Evolutionary conservation across 2,888 invertebrate genomes (phyloP).

Genomic region (Sinopyrophorus schimmeli): DNA sequence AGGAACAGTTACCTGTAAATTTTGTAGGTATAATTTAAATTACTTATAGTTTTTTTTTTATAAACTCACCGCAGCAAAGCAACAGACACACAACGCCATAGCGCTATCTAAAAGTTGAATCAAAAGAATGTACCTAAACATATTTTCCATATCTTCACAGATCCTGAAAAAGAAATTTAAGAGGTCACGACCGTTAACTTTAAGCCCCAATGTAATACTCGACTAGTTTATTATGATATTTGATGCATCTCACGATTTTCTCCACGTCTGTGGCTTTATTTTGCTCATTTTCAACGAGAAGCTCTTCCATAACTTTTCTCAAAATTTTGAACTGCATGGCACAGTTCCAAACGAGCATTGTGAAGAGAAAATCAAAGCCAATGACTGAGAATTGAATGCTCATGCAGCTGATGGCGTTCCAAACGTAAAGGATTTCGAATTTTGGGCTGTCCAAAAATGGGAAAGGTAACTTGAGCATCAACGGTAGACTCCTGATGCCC

Average conservation of each 20-base stretch:
- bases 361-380: conserved; percentile 12
- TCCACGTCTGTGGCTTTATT: too few relatives aligned
- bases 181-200: not conserved
- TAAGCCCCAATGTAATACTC: not conserved
- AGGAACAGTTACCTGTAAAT: conserved; percentile 9
- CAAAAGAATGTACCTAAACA: conserved; percentile 12
- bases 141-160: conserved; percentile 8
- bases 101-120: conserved; percentile 14
- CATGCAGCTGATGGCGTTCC: conserved; percentile 10
- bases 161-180: conserved; percentile 7
- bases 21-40: not conserved
- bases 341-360: conserved; percentile 13
- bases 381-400: conserved; percentile 9
- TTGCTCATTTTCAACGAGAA: conserved; percentile 1
- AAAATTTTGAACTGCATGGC: conserved; percentile 15
- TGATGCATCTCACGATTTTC: conserved; percentile 6
- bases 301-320: not conserved
- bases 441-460: not conserved
- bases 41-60: not conserved
- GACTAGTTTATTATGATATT: conserved; percentile 5
- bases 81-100: conserved; percentile 10
- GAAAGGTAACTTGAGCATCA: conserved; percentile 8
- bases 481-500: conserved; percentile 2
- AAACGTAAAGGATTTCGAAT: conserved; percentile 10
- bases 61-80: conserved; percentile 10